These are phyloP conservation scores for Pelochelys cantorii DNA, from an alignment of 2,797 vertebrate genomes.

Conservation along the genomic window DNA sequence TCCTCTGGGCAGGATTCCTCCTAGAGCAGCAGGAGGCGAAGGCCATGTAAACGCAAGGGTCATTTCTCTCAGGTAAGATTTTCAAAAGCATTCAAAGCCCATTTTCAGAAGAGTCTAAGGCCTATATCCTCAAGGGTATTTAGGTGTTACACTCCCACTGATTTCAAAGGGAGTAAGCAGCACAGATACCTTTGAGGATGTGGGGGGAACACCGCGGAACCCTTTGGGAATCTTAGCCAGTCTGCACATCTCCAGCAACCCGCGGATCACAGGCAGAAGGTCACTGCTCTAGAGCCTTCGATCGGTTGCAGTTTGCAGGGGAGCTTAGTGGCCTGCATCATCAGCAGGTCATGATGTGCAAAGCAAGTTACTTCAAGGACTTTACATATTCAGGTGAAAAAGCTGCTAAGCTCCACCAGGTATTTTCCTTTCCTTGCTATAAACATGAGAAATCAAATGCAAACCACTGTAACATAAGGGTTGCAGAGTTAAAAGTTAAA, in stretches of 20 bases:
- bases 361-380: background rate
- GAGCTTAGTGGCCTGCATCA: background rate
- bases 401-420: background rate
- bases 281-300: background rate
- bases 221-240: slow-evolving; percentile 54
- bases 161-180: no score
- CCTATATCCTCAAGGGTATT: background rate
- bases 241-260: background rate
- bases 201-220: slow-evolving; percentile 10
- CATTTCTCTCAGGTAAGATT: background rate
- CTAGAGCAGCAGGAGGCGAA: background rate
- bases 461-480: background rate
- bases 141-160: background rate
- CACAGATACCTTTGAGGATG: background rate
- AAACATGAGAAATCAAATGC: background rate
- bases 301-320: background rate
- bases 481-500: background rate
- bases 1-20: background rate
- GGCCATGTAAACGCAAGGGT: background rate
- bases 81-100: background rate
- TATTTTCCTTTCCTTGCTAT: background rate
- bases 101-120: background rate
- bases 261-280: background rate
- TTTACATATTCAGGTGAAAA: background rate
- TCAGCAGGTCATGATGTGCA: background rate